Conservation (phyloP, 2,113 vertebrate species). For the Eolophus roseicapilla region DNA sequence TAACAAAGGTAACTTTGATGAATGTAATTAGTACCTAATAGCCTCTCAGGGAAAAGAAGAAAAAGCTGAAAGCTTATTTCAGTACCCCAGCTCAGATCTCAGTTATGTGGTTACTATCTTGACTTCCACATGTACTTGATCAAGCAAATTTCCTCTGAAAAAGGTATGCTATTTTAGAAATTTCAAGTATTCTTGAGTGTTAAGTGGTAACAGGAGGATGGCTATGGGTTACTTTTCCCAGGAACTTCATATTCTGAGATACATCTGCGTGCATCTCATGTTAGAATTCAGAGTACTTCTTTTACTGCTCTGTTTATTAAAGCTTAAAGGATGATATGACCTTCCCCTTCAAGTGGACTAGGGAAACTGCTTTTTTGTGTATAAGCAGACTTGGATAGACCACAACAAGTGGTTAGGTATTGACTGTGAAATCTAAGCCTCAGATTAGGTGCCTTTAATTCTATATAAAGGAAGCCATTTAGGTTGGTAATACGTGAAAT, state of each 20-base stretch:
- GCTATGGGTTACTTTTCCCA: background rate
- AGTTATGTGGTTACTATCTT: background rate
- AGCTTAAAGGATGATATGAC: background rate
- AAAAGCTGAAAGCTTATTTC: background rate
- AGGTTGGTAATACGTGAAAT: background rate
- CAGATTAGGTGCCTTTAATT: background rate
- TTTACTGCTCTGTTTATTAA: background rate
- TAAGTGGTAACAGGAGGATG: background rate
- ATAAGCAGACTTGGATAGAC: background rate
- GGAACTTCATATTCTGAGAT: background rate
- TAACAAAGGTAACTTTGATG: background rate
- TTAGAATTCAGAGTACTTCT: background rate
- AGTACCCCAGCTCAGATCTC: background rate
- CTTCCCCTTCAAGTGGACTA: background rate
- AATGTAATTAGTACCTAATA: background rate
- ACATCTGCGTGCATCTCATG: accelerated
- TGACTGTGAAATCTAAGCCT: background rate
- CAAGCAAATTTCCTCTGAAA: background rate
- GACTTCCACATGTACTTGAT: background rate
- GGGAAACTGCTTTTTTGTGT: background rate
- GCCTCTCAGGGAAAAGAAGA: background rate
- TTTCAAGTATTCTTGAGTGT: background rate
- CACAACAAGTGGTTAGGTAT: background rate
- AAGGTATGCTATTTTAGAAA: background rate
- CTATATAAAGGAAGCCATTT: background rate